Evolutionary conservation across 2,113 vertebrate genomes (phyloP).

Genomic region (Chrysemys picta): DNA sequence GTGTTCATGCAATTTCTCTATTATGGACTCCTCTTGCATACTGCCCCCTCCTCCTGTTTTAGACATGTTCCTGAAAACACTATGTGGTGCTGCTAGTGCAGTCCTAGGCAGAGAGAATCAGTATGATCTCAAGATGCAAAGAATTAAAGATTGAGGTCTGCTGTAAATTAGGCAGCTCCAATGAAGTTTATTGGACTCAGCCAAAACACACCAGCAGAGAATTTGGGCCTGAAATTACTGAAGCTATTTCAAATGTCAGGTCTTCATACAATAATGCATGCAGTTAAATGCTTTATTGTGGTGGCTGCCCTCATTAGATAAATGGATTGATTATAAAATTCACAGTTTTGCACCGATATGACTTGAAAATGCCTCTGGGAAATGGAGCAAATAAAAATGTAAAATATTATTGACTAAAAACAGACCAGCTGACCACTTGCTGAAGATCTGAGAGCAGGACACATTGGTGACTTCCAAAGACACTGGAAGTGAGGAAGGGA

Average conservation of each 20-base stretch:
- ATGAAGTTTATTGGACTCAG: not conserved
- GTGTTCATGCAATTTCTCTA: not conserved
- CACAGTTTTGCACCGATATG: not conserved
- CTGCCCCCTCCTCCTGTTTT: not conserved
- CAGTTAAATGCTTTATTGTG: not conserved
- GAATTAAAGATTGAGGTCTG: not conserved
- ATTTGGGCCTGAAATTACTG: not conserved
- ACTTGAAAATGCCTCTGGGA: not conserved
- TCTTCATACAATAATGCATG: not conserved
- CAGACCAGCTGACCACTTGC: not conserved
- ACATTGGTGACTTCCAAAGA: not conserved
- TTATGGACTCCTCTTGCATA: not conserved
- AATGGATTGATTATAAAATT: not conserved
- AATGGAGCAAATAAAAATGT: not conserved
- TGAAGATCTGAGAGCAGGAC: not conserved
- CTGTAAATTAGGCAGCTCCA: not conserved
- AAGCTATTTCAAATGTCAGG: not conserved
- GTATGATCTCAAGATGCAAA: not conserved
- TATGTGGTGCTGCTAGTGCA: not conserved
- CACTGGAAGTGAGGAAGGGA: not conserved
- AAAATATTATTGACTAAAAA: not conserved
- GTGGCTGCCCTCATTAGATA: not conserved
- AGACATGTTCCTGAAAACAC: not conserved
- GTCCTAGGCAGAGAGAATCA: not conserved
- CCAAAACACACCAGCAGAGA: not conserved